Evolutionary conservation across 2,888 invertebrate species (phyloP), one percentile per base, ranked within the genome.

Genomic region (Coecobrya sp.): DNA sequence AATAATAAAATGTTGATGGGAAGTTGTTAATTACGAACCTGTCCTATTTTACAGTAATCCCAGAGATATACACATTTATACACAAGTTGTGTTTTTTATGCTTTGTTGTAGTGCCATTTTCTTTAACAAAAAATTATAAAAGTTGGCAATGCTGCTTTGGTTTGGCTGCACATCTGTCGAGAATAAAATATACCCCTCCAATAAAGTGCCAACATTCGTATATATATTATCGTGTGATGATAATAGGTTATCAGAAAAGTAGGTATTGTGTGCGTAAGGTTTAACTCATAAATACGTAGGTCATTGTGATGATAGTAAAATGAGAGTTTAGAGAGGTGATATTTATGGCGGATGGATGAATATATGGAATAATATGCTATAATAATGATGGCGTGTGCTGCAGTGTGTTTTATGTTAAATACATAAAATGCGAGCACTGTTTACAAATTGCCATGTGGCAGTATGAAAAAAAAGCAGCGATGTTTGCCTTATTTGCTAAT

Each of bases 1-100:
- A 86, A 68, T 76, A 76, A 76, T 76, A 76, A 76, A 76, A 76
- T 81, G 84, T 52, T 89, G 85, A 89, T 85, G 85, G 89, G 89
- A 89, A 89, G 89, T 89, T 89, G 89, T 89, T 89, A 89, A 89
- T 89, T 89, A 89, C 59, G 68, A 86, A 86, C 86, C 86, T 86
- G 86, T 86, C 86, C 70, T 68, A 86, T 86, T 85, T 86, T 86
- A 86, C 86, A 49, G 70, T 70, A 86, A 86, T 49, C 76, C 42
- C 52, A 25, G 42, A 22, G 42, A 25, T 45, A 73, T 22, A 73
- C 45, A n/a, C n/a, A n/a, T n/a, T n/a, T n/a, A n/a, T 49, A 49
- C 10, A 49, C 3, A 49, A 70, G 27, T 73, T 68, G n/a, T 10
- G 22, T 45, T 49, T n/a, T 52, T 49, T 52, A 76, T 76, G 22